Conservation (phyloP, 2,113 vertebrate species). For the Aphelocoma coerulescens region DNA sequence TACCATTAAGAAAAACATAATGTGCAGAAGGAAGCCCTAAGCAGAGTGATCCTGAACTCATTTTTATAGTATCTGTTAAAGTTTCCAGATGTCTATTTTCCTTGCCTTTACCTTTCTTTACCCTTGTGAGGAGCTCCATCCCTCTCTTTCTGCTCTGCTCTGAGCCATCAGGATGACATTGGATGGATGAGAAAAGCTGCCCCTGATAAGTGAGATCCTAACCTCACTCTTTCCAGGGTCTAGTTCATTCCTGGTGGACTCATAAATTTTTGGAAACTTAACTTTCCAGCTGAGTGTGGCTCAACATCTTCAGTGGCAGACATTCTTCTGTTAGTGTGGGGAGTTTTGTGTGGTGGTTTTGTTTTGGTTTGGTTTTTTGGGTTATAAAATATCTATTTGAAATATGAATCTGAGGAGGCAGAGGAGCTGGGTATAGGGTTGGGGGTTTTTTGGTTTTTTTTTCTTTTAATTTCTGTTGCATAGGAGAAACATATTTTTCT, state of each 20-base stretch:
- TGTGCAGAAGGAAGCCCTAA: not conserved
- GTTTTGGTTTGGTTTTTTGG: not conserved
- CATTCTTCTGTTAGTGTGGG: not conserved
- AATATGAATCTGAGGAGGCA: not conserved
- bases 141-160: not conserved
- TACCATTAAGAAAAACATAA: not conserved
- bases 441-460: not conserved
- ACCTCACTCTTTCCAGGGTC: not conserved
- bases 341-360: not conserved
- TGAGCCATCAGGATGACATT: not conserved
- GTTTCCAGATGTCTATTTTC: not conserved
- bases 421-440: not conserved
- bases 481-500: not conserved
- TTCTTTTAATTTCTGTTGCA: not conserved
- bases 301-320: not conserved
- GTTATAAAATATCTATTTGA: not conserved
- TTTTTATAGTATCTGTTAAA: not conserved
- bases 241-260: not conserved
- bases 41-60: not conserved
- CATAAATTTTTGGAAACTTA: not conserved
- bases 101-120: not conserved
- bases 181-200: rapidly evolving
- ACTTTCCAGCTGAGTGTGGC: not conserved
- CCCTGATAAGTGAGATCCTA: not conserved
- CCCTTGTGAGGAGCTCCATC: not conserved